Conservation (phyloP, 2,797 vertebrate species). For the Pempheris klunzingeri region DNA sequence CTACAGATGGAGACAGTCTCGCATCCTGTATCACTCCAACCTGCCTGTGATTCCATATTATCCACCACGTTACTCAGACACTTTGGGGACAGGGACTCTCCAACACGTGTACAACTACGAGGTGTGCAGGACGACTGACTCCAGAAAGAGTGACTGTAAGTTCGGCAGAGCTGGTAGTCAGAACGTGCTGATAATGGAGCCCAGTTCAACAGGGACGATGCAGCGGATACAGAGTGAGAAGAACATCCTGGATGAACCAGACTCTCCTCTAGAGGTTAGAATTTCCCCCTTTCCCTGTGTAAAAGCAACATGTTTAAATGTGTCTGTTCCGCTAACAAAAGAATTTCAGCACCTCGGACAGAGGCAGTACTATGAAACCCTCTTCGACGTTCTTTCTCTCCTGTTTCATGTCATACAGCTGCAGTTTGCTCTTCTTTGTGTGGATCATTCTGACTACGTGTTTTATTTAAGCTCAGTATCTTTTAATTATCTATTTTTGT, state of each 20-base stretch:
- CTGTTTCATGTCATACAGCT: not conserved
- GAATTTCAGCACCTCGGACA: conserved; percentile 38
- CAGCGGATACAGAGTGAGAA: too few species aligned
- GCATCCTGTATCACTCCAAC: conserved; percentile 40
- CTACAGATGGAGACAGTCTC: conserved; percentile 66
- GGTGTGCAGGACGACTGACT: conserved; percentile 60
- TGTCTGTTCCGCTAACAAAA: not conserved
- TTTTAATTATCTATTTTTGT: too few species aligned
- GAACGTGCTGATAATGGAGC: too few species aligned
- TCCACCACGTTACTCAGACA: conserved; percentile 45
- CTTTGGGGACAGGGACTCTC: conserved; percentile 40
- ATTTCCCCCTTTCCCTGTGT: not conserved
- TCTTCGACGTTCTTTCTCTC: accelerated
- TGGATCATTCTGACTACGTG: too few species aligned
- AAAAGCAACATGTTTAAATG: not conserved
- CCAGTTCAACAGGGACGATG: too few species aligned
- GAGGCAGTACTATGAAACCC: not conserved
- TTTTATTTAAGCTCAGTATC: accelerated
- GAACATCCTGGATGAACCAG: too few species aligned
- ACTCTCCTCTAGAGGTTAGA: too few species aligned
- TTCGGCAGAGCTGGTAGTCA: not conserved
- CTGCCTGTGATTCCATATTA: conserved; percentile 45
- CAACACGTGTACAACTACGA: conserved; percentile 44
- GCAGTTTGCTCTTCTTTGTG: not conserved
- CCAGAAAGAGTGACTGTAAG: conserved; percentile 57